phyloP scores from a whole-genome alignment of 2,797 vertebrate species.

The Taeniopygia guttata region DNA sequence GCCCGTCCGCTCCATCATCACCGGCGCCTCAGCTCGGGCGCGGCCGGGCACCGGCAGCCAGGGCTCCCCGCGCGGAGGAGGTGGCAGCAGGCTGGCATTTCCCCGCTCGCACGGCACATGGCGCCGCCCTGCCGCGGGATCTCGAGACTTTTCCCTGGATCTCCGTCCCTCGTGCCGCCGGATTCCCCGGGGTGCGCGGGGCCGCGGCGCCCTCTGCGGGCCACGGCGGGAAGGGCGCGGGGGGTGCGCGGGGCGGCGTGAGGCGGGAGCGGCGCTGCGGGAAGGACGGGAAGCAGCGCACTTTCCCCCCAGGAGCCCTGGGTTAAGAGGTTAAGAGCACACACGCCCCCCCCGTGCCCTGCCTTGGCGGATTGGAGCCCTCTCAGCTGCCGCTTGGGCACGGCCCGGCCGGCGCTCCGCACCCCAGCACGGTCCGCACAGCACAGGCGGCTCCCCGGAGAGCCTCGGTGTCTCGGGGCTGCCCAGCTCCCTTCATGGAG shows the following conservation, averaged over 20 bases:
- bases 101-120: rapidly evolving
- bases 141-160: too few relatives aligned
- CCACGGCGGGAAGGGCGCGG: not conserved
- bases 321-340: too few relatives aligned
- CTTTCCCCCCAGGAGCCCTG: rapidly evolving
- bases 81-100: too few relatives aligned
- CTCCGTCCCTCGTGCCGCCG: rapidly evolving
- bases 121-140: rapidly evolving
- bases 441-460: rapidly evolving
- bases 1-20: not conserved
- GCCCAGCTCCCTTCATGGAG: not conserved
- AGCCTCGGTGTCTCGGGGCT: not conserved
- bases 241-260: rapidly evolving
- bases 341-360: rapidly evolving
- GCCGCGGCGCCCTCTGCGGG: not conserved
- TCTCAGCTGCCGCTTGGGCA: not conserved
- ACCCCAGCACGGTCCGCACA: rapidly evolving
- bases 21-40: not conserved
- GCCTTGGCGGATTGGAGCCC: not conserved
- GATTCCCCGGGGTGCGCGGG: not conserved
- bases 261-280: too few relatives aligned
- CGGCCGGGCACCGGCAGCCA: not conserved
- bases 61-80: not conserved
- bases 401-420: not conserved
- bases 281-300: rapidly evolving